Evolutionary conservation across 2,797 vertebrate species (phyloP), one percentile per base, ranked within the genome.

Genomic region (Acridotheres tristis): DNA sequence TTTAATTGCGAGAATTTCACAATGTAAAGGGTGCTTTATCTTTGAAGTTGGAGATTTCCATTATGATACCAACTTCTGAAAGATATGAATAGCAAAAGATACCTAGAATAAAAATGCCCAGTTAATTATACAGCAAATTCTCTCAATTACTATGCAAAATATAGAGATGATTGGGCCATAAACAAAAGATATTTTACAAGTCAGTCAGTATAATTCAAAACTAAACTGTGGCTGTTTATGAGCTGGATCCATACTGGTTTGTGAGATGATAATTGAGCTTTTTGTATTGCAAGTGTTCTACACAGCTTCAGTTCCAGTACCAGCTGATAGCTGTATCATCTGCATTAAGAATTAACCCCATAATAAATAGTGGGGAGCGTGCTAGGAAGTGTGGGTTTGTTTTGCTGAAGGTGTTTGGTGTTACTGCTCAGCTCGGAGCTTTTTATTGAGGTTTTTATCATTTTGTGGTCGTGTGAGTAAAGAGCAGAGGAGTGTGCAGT

Each of bases 41-140:
- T 85, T 83, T 96, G 71, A 79, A 87, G 57, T 73, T 93, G 45
- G 32, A 68, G 48, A 89, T 93, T 89, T 87, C 25, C 38, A 27
- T 89, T 80, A 51, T 0, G 10, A 40, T 89, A 79, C 32, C 36
- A 75, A 26, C 53, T 85, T 85, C 50, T 74, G 67, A 53, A 76
- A 80, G 25, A 57, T n/a, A 58, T 3, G 27, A 53, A 45, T 34
- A 55, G 36, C 4, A 43, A 73, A 76, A 61, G 4, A 4, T 23
- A 50, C 7, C 26, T 50, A 25, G 38, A 91, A 63, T 88, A 80
- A 85, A 77, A 80, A 71, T 57, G 20, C 16, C 50, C 54, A 4
- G 18, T 57, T 82, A 48, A 61, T 63, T 69, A 26, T 45, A 29
- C 17, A 42, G 16, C 22, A 53, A 29, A 45, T 48, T 78, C n/a